Conservation (phyloP, 2,888 invertebrate species). For the Orthosia incerta region DNA sequence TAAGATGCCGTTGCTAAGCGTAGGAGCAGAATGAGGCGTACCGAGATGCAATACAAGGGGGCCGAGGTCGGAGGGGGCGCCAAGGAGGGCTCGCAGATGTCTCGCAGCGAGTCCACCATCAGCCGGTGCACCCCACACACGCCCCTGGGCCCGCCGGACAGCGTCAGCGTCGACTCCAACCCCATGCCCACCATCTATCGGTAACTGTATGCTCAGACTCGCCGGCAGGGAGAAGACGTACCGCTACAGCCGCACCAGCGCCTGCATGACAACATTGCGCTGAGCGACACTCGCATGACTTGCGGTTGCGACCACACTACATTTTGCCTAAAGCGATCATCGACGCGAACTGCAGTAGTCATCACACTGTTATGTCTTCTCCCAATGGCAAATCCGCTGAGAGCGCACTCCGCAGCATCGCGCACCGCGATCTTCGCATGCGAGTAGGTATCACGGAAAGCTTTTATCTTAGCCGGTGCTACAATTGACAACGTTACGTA, state of each 20-base stretch:
- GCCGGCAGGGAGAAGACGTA: conserved; percentile 81
- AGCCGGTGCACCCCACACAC: conserved; percentile 89
- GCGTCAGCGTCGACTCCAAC: conserved; percentile 96
- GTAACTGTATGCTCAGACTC: conserved; percentile 89
- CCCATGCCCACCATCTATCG: conserved; percentile 97
- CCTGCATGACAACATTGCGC: conserved; percentile 55
- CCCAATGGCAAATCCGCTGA: conserved; percentile 81
- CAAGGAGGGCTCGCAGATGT: conserved; percentile 91
- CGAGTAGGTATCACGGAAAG: conserved; percentile 83
- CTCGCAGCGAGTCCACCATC: conserved; percentile 94
- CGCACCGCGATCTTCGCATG: conserved; percentile 89
- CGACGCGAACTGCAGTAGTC: conserved; percentile 34
- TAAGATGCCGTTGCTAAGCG: conserved; percentile 87
- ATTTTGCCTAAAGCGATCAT: conserved; percentile 36
- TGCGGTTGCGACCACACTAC: conserved; percentile 14
- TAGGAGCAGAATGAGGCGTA: conserved; percentile 87
- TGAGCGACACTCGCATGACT: conserved; percentile 43
- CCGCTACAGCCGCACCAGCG: conserved; percentile 46
- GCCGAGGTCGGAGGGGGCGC: conserved; percentile 80
- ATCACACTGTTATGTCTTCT: conserved; percentile 79
- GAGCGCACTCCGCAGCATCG: conserved; percentile 86
- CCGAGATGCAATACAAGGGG: conserved; percentile 85
- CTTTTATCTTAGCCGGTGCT: conserved; percentile 69
- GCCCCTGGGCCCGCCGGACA: conserved; percentile 91
- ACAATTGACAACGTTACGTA: conserved; percentile 26